A percentile compares a stretch with the other conserved stretches of the same genome.
Conservation (phyloP, 2,888 invertebrate species). For the Epinotia bilunana region DNA sequence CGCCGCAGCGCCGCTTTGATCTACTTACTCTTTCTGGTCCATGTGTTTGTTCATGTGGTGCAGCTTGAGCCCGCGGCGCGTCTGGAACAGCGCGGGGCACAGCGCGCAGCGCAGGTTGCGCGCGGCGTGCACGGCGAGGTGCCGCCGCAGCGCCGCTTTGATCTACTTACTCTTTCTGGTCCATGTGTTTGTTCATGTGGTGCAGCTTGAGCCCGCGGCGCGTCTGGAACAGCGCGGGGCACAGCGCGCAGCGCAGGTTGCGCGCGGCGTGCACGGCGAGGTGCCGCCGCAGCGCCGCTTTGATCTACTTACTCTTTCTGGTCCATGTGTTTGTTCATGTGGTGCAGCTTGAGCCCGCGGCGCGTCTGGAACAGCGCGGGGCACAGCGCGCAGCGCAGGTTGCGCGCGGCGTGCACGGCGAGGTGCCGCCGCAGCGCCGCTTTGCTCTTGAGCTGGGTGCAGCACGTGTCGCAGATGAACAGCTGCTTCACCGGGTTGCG, state of each 20-base stretch:
- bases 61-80: conserved; percentile 50
- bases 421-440: conserved; percentile 57
- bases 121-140: conserved; percentile 54
- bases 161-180: conserved; percentile 47
- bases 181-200: conserved; percentile 49
- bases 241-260: conserved; percentile 44
- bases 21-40: conserved; percentile 47
- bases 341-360: conserved; percentile 53
- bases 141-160: conserved; percentile 56
- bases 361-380: conserved; percentile 51
- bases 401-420: conserved; percentile 50
- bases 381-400: conserved; percentile 43
- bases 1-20: conserved; percentile 56
- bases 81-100: conserved; percentile 50
- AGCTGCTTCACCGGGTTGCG: conserved; percentile 43
- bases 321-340: conserved; percentile 50
- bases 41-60: conserved; percentile 51
- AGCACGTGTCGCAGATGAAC: conserved; percentile 56
- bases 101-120: conserved; percentile 40
- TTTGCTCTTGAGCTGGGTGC: conserved; percentile 56
- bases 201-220: conserved; percentile 53
- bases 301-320: conserved; percentile 45
- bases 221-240: conserved; percentile 50
- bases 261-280: conserved; percentile 52
- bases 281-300: conserved; percentile 56